phyloP scores from a whole-genome alignment of 2,113 vertebrate genomes.

The Girardinichthys multiradiatus region DNA sequence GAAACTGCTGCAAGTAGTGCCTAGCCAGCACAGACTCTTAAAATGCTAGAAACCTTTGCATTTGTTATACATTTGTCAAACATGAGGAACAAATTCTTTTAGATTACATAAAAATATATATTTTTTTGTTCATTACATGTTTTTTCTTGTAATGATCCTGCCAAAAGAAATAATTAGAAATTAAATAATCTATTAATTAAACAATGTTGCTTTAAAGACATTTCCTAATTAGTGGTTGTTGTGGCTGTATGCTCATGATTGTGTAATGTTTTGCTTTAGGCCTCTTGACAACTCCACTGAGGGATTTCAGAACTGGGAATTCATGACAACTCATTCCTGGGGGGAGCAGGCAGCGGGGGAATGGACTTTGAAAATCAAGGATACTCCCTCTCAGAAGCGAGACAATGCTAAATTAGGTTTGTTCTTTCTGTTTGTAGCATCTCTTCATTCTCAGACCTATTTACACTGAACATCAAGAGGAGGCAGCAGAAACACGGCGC shows the following conservation, averaged over 20 bases:
- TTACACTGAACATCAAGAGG: slow-evolving; percentile 3
- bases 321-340: slow-evolving; percentile 98
- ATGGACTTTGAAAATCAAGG: slow-evolving; percentile 92
- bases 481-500: slow-evolving; percentile 19
- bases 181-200: slow-evolving; percentile 2
- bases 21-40: not conserved
- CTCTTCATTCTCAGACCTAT: slow-evolving; percentile 24
- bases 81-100: not conserved
- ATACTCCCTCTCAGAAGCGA: slow-evolving; percentile 85
- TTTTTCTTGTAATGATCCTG: not conserved
- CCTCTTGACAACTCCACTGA: slow-evolving; percentile 91
- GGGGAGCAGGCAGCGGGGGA: slow-evolving; percentile 90
- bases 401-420: slow-evolving; percentile 85
- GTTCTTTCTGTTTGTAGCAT: slow-evolving; percentile 25
- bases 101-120: not conserved
- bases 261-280: slow-evolving; percentile 73
- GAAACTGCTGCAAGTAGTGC: not conserved
- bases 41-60: too few species aligned
- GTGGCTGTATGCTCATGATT: not conserved
- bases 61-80: not conserved
- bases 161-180: slow-evolving; percentile 2
- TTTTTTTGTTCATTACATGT: not conserved
- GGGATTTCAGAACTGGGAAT: slow-evolving; percentile 95
- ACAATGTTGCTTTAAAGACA: not conserved
- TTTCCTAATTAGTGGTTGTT: not conserved